phyloP scores from a whole-genome alignment of 2,113 vertebrate species.

The Okapia johnstoni region DNA sequence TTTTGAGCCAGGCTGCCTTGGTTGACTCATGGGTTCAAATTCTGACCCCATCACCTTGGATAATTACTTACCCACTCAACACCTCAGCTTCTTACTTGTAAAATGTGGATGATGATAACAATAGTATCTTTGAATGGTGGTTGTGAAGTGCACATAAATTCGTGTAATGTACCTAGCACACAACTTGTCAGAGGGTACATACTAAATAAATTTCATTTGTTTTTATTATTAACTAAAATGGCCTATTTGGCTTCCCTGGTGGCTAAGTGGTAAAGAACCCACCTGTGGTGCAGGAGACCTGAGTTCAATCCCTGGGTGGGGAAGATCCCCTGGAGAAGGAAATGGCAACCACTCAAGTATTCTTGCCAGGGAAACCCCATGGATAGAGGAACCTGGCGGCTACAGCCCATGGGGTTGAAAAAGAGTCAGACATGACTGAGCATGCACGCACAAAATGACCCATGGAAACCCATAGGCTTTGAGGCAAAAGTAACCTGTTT shows the following conservation, averaged over 20 bases:
- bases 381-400: not conserved
- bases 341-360: not conserved
- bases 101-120: not conserved
- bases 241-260: not conserved
- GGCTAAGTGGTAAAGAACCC: not conserved
- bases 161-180: not conserved
- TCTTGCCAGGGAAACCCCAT: not conserved
- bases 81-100: not conserved
- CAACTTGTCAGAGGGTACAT: not conserved
- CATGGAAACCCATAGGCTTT: not conserved
- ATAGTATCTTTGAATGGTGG: not conserved
- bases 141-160: not conserved
- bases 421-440: not conserved
- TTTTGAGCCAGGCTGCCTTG: not conserved
- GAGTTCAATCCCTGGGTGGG: not conserved
- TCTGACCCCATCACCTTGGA: not conserved
- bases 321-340: not conserved
- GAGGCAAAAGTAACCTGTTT: not conserved
- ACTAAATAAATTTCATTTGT: not conserved
- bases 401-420: not conserved
- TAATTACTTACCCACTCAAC: not conserved
- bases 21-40: not conserved
- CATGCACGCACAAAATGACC: not conserved
- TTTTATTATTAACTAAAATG: slow-evolving; percentile 23
- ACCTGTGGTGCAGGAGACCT: not conserved